These are phyloP conservation scores for Alentia gelatinosa DNA, from an alignment of 2,888 invertebrate genomes.

Conservation along the genomic window DNA sequence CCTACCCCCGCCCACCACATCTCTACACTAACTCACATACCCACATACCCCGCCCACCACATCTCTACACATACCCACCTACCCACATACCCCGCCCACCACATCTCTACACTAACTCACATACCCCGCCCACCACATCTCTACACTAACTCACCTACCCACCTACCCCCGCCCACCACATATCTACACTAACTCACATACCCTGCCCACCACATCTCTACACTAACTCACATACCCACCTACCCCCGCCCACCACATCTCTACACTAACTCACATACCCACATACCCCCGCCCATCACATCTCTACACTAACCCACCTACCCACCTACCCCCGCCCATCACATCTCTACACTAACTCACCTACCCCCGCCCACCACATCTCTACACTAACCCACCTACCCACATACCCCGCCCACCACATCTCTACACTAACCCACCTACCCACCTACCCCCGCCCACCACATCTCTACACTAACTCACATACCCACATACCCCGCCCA, in stretches of 20 bases:
- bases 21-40: not conserved
- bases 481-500: too few species aligned
- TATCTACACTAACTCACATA: not conserved
- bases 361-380: too few species aligned
- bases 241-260: not conserved
- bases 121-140: not conserved
- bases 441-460: too few species aligned
- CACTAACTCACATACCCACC: not conserved
- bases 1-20: not conserved
- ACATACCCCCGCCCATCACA: not conserved
- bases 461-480: too few species aligned
- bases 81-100: not conserved
- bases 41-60: not conserved
- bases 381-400: too few species aligned
- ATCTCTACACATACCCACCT: not conserved
- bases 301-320: not conserved
- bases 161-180: not conserved
- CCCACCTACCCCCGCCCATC: too few species aligned
- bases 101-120: not conserved
- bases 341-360: not conserved
- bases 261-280: not conserved
- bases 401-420: too few species aligned
- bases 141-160: not conserved
- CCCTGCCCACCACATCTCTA: not conserved
- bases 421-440: too few species aligned